Conservation (phyloP, 2,113 vertebrate species). For the Elaphurus davidianus region DNA sequence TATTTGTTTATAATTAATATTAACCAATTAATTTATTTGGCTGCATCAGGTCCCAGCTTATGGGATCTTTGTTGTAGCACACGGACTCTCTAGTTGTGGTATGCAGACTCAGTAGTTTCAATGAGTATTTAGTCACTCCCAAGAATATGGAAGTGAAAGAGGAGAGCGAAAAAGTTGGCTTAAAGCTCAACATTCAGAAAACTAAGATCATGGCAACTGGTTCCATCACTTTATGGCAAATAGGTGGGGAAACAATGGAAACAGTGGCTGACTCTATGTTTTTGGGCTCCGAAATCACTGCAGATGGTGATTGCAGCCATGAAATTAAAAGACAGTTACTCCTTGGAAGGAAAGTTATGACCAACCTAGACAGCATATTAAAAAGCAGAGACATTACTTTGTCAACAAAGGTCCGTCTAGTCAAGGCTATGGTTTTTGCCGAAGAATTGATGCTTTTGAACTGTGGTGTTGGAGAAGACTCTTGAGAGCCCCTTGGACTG, state of each 20-base stretch:
- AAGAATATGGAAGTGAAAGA: background rate
- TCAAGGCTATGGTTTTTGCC: background rate
- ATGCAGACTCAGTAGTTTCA: background rate
- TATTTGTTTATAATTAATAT: background rate
- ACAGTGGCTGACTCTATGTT: background rate
- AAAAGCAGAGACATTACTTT: background rate
- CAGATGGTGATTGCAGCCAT: background rate
- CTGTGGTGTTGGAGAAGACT: background rate
- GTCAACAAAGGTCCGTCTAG: background rate
- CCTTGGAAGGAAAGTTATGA: background rate
- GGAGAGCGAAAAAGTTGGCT: background rate
- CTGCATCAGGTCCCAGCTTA: background rate
- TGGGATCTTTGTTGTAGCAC: background rate
- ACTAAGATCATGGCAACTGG: background rate
- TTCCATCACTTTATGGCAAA: background rate
- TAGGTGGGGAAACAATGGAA: background rate
- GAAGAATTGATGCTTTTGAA: background rate
- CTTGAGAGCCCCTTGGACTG: background rate
- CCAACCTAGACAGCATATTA: background rate
- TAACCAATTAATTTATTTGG: background rate
- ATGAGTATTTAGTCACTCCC: background rate
- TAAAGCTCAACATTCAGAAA: background rate
- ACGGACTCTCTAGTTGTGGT: background rate
- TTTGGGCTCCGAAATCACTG: background rate
- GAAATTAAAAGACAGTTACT: background rate